Base-by-base conservation (phyloP, 2,797 vertebrate genomes). In the Phaenicophaeus curvirostris region DNA sequence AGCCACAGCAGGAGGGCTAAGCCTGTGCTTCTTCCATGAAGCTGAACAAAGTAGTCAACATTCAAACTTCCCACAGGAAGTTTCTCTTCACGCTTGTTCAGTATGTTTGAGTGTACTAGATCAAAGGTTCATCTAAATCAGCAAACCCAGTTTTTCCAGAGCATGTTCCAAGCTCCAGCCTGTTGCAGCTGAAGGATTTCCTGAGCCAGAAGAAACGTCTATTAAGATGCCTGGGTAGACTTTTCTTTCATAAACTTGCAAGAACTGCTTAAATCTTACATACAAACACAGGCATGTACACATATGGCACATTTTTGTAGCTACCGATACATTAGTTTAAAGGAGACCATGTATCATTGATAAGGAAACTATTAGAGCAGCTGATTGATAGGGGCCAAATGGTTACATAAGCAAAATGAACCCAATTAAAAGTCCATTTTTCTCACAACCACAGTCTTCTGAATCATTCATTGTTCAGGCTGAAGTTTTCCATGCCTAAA, bases 401-500 rank as follows among this genome's bases (percentile, higher is more conserved):
- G 15, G 87, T 93, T 95, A 86, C 30, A 91, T 84, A 95, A 95
- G 67, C 28, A 87, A 92, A 96, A 94, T 61, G 72, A 93, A 95
- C 63, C 31, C 66, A 85, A 93, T 96, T 96, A 95, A 59, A 95
- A 95, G 51, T 41, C 76, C 41, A 39, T 96, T 95, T 94, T 93
- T 30, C 63, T 92, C 53, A 78, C 74, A 93, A 81, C 85, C 92
- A 93, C 91, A 96, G 51, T 66, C 63, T 87, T 95, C 66, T 93
- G 94, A 96, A 92, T 96, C 85, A 94, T 33, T 89, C 42, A 87
- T 95, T 91, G 89, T 92, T 95, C 94, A 85, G 59, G 66, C 69
- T 76, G 51, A 92, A 95, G 68, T 95, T 96, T 96, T 96, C 95
- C 96, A 91, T 55, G 89, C 85, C 90, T 93, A 86, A 85, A 94